A percentile compares a stretch with the other conserved stretches of the same genome.
Conservation (phyloP, 2,113 vertebrate species). For the Melanocharis versteri region DNA sequence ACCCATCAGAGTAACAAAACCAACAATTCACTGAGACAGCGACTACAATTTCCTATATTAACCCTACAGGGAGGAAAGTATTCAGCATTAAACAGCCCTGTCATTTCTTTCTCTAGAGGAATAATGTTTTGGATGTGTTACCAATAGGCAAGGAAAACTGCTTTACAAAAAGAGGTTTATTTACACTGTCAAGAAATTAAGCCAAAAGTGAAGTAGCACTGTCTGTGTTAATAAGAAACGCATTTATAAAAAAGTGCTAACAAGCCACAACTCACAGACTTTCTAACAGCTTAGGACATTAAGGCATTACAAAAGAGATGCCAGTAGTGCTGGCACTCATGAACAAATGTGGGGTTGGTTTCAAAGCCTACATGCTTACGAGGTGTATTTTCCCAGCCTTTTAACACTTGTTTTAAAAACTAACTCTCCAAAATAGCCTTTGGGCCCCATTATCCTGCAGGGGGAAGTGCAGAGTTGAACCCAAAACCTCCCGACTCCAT, state of each 20-base stretch:
- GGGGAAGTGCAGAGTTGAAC: not conserved
- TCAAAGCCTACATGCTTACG: not conserved
- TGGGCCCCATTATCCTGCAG: not conserved
- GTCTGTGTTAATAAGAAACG: not conserved
- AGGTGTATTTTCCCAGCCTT: conserved; percentile 20
- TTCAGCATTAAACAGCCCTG: not conserved
- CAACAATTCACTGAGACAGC: not conserved
- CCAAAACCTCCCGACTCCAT: not conserved
- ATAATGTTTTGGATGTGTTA: not conserved
- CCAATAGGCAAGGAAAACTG: not conserved
- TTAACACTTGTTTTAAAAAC: conserved; percentile 31
- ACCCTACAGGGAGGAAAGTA: not conserved
- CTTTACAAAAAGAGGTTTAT: conserved; percentile 5
- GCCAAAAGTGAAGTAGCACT: not conserved
- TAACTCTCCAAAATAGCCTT: conserved; percentile 12
- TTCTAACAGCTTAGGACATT: conserved; percentile 8
- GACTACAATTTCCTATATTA: not conserved
- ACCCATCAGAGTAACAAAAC: not conserved
- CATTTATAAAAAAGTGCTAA: not conserved
- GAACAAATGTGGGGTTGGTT: not conserved
- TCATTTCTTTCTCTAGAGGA: not conserved
- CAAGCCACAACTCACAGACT: conserved; percentile 1
- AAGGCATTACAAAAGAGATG: not conserved
- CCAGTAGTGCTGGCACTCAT: not conserved
- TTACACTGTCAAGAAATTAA: not conserved